Base-by-base conservation (phyloP, 1,140 invertebrate genomes). In the Stegodyphus mimosarum region DNA sequence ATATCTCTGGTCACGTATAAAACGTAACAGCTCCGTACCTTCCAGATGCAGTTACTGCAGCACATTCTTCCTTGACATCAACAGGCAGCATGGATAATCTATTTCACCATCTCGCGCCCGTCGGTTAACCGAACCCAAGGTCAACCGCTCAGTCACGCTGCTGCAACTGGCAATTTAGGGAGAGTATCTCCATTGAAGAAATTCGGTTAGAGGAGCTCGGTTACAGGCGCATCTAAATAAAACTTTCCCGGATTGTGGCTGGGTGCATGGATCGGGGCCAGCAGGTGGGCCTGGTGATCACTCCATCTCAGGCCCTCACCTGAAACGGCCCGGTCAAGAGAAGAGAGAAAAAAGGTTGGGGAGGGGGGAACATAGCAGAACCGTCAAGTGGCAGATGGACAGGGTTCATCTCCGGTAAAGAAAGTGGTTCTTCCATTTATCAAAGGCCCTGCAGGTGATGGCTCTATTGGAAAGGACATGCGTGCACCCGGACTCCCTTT, bases 301-400 rank as follows among this genome's bases (percentile, higher is more conserved):
- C 69, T 72, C 64, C 66, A 55, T 79, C 77, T 67, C n/a, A 6
- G 17, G n/a, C 5, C 15, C 9, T 6, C 77, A 70, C 77, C 77
- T 66, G 70, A 70, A 79, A 55, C 48, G 49, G 69, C 49, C 64
- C 76, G n/a, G 7, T 52, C n/a, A 18, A 17, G 33, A 33, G 33
- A 33, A 33, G 33, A 33, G 33, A 33, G 33, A 33, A 33, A 33
- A n/a, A 33, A 33, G 33, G 3, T 33, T 33, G 33, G 33, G 33
- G 33, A 33, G 33, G 33, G 33, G 33, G 33, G 33, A 33, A 3
- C 33, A 33, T 15, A 72, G 6, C 7, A 67, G 33, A 49, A 50
- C 51, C 73, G n/a, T 71, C 78, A 72, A 72, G 48, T 72, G 70
- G 55, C 78, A 81, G 78, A 81, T 81, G 78, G 69, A 81, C 69